Conservation (phyloP, 2,113 vertebrate genomes). For the Lates calcarifer region DNA sequence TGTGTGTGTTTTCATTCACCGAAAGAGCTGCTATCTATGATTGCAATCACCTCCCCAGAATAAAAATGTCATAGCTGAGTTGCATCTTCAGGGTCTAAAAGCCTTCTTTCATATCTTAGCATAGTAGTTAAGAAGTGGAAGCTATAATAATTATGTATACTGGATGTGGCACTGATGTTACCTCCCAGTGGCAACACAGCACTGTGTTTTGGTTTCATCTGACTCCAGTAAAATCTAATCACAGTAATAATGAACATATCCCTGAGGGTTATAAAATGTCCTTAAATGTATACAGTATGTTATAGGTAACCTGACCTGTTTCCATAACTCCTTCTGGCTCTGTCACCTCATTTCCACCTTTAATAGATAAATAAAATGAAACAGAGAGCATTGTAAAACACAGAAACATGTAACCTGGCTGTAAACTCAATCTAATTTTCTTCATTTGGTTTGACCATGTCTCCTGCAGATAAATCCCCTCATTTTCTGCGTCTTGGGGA, state of each 20-base stretch:
- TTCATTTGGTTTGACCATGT: slow-evolving; percentile 22
- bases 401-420: background rate
- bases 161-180: slow-evolving; percentile 57
- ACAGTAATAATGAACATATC: slow-evolving; percentile 49
- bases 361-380: slow-evolving; percentile 11
- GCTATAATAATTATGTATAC: slow-evolving; percentile 33
- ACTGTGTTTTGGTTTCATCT: slow-evolving; percentile 29
- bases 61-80: slow-evolving; percentile 70
- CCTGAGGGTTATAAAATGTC: slow-evolving; percentile 35
- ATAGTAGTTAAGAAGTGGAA: slow-evolving; percentile 42
- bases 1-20: slow-evolving; percentile 60
- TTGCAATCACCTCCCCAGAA: slow-evolving; percentile 76
- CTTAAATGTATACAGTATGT: slow-evolving; percentile 24
- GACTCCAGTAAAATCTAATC: slow-evolving; percentile 55
- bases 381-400: background rate
- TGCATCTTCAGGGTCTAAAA: slow-evolving; percentile 57
- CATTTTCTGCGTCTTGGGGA: slow-evolving; percentile 98
- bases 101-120: slow-evolving; percentile 56
- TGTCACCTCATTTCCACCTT: slow-evolving; percentile 31
- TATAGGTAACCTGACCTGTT: slow-evolving; percentile 41
- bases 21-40: slow-evolving; percentile 71
- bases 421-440: slow-evolving; percentile 1
- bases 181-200: slow-evolving; percentile 55
- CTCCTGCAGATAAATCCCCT: slow-evolving; percentile 94
- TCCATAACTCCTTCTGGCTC: slow-evolving; percentile 18